Evolutionary conservation across 2,888 invertebrate genomes (phyloP).

Genomic region (Nemurella pictetii): DNA sequence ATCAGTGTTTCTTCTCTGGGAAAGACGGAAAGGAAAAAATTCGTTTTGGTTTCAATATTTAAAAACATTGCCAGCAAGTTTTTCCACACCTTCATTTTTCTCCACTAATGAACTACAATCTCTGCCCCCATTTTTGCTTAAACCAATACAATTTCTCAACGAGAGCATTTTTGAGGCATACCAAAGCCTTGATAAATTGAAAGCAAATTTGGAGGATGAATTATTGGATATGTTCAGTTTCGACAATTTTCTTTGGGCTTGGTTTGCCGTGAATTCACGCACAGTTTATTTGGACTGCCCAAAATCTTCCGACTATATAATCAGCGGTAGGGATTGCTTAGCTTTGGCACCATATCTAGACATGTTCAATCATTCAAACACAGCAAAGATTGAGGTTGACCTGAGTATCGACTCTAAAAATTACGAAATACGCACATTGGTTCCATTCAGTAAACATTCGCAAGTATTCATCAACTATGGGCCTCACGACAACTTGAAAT

Average conservation of each 20-base stretch:
- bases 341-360: conserved; percentile 88
- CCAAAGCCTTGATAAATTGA: background rate
- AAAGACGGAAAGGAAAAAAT: conserved; percentile 59
- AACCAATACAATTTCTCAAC: conserved; percentile 41
- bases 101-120: conserved; percentile 57
- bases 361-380: conserved; percentile 82
- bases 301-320: background rate
- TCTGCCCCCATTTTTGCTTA: conserved; percentile 61
- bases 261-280: conserved; percentile 83
- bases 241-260: conserved; percentile 73
- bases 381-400: conserved; percentile 59
- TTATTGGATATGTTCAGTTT: conserved; percentile 56
- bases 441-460: conserved; percentile 61
- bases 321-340: conserved; percentile 50
- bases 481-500: conserved; percentile 73
- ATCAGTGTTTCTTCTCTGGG: conserved; percentile 71
- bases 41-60: conserved; percentile 69
- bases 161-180: conserved; percentile 15
- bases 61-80: conserved; percentile 66
- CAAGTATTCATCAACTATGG: conserved; percentile 92
- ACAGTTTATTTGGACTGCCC: conserved; percentile 73
- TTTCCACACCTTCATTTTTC: conserved; percentile 71
- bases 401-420: conserved; percentile 51
- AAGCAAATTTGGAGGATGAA: conserved; percentile 38
- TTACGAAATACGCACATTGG: conserved; percentile 60